Evolutionary conservation across 2,888 invertebrate species (phyloP), one percentile per base, ranked within the genome.

Genomic region (Gandaritis pyraliata): DNA sequence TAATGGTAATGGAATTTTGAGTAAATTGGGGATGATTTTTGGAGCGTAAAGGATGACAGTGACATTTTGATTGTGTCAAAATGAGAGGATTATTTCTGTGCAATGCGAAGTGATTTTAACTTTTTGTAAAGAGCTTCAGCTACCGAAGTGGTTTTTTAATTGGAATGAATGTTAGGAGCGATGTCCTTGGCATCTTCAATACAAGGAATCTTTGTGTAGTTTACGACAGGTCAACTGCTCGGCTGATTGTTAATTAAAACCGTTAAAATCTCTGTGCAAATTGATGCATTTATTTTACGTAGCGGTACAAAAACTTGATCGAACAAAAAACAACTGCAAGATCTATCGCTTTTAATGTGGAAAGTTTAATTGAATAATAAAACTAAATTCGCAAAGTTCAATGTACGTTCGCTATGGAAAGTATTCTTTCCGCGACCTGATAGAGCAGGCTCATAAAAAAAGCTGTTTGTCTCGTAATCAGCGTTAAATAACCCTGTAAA

Each of bases 1-100:
- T 72, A 77, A 72, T 75, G 65, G 72, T 66, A 73, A 67, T 71
- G 66, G 61, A 65, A 47, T 72, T 70, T 70, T 69, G 48, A 50
- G 54, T 50, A 67, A 68, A 66, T 64, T 52, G 61, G 48, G 65
- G 57, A 55, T 49, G 61, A 63, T 49, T 61, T 65, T 60, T 30
- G 57, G 23, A 13, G 50, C 45, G 60, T 52, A 58, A 60, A 63
- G 43, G 56, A 61, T 47, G 61, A 59, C 57, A 30, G 16, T 18
- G 29, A 41, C 53, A 36, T 45, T 58, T 33, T 53, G 41, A 53
- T 59, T 59, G 16, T 38, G 54, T 46, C 46, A 47, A 38, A 45
- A 46, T 38, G n/a, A 15, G 38, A 13, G 30, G 43, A 43, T 30
- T 16, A 30, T 11, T 16, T 7, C 12, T n/a, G 41, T 41, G 15